Conservation (phyloP, 2,797 vertebrate genomes). For the Dicrostonyx torquatus region DNA sequence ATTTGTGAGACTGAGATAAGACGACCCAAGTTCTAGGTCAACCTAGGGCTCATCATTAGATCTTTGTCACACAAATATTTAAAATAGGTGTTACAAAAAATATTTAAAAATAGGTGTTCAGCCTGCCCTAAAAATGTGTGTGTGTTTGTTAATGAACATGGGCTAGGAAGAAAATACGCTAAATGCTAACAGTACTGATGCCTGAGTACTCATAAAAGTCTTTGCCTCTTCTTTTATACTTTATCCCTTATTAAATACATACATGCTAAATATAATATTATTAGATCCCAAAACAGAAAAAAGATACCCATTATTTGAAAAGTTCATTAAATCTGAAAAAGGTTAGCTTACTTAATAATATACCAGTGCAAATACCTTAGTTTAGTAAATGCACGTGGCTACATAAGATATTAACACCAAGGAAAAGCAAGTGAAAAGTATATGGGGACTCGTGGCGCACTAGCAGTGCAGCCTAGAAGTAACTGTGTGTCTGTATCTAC, state of each 20-base stretch:
- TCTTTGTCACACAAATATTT: background rate
- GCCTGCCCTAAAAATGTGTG: background rate
- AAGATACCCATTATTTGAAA: background rate
- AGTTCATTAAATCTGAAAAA: background rate
- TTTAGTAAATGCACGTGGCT: background rate
- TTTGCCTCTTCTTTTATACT: constrained; percentile 14
- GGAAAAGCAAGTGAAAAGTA: background rate
- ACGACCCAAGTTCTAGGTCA: background rate
- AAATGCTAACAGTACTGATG: background rate
- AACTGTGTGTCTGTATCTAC: background rate
- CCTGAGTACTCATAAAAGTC: background rate
- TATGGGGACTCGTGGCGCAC: background rate
- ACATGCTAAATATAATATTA: constrained; percentile 14
- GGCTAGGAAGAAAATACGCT: background rate
- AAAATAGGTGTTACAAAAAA: background rate
- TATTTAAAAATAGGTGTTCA: constrained; percentile 6
- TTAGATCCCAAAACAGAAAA: background rate
- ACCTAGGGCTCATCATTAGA: background rate
- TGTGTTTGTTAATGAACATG: background rate
- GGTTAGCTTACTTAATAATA: background rate
- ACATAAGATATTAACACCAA: background rate
- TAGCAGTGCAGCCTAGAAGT: background rate
- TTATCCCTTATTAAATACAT: constrained; percentile 29
- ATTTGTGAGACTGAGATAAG: background rate
- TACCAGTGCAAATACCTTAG: background rate